Percentiles rank a stretch among this genome's conserved stretches.
These are phyloP conservation scores for Aleiodes alternator DNA, from an alignment of 2,888 invertebrate species.

Conservation along the genomic window DNA sequence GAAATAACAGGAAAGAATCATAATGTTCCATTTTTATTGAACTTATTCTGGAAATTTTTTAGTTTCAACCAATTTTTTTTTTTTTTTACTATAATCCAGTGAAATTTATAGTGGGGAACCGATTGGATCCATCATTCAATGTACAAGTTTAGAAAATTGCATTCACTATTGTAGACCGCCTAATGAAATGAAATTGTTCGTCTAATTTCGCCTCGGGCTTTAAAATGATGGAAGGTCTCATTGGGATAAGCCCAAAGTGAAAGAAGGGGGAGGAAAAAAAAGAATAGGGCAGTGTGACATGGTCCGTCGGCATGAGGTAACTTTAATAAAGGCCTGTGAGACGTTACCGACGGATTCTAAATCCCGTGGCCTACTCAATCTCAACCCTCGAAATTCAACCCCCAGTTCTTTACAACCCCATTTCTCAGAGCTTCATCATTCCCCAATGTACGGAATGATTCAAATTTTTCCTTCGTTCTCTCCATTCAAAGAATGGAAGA, in stretches of 20 bases:
- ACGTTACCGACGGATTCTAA: slow-evolving; percentile 43
- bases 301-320: slow-evolving; percentile 44
- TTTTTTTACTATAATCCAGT: neutral
- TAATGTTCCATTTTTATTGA: neutral
- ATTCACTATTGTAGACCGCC: slow-evolving; percentile 58
- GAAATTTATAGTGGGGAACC: slow-evolving; percentile 45
- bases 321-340: slow-evolving; percentile 53
- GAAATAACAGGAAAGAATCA: neutral
- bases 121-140: slow-evolving; percentile 60
- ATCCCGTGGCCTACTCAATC: slow-evolving; percentile 22
- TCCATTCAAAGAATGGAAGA: neutral
- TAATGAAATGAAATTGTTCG: slow-evolving; percentile 70
- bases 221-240: slow-evolving; percentile 73
- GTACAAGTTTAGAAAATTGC: slow-evolving; percentile 35
- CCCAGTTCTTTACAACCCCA: slow-evolving; percentile 39
- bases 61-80: no score
- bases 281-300: slow-evolving; percentile 30
- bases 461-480: neutral
- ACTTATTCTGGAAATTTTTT: neutral
- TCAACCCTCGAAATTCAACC: slow-evolving; percentile 43
- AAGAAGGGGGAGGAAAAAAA: slow-evolving; percentile 27
- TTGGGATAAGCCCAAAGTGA: slow-evolving; percentile 57
- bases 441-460: slow-evolving; percentile 7
- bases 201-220: slow-evolving; percentile 72
- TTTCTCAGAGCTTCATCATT: slow-evolving; percentile 19